Conservation (phyloP, 1,140 invertebrate species). For the Hestina assimilis region DNA sequence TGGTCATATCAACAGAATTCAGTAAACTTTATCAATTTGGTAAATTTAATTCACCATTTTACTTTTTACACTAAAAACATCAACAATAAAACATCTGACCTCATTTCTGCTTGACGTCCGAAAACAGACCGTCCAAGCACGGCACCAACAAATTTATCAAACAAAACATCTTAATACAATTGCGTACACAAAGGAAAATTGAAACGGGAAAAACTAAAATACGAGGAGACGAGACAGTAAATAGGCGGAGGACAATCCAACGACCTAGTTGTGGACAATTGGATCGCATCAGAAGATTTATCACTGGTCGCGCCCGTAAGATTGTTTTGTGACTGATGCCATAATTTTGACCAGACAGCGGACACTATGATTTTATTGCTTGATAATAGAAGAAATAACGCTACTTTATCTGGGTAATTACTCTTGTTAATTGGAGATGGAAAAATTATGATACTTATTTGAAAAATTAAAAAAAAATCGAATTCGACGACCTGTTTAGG, state of each 20-base stretch:
- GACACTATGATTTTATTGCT: slow-evolving; percentile 10
- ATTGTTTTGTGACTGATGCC: slow-evolving; percentile 39
- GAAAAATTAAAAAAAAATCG: no score
- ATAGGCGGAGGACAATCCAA: slow-evolving; percentile 57
- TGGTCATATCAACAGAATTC: no score
- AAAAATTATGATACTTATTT: no score
- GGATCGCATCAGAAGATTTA: slow-evolving; percentile 57
- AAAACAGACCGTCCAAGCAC: slow-evolving; percentile 17
- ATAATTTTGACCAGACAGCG: slow-evolving; percentile 25
- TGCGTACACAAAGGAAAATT: slow-evolving; percentile 55
- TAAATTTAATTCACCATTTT: no score
- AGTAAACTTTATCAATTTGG: no score
- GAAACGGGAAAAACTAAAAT: slow-evolving; percentile 56
- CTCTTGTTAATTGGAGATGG: no score
- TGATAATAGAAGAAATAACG: no score
- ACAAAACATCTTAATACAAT: slow-evolving; percentile 56
- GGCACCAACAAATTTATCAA: slow-evolving; percentile 34
- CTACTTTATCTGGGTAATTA: no score
- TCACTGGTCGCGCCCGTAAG: slow-evolving; percentile 34
- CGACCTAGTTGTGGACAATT: slow-evolving; percentile 67
- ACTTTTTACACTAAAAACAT: slow-evolving; percentile 7
- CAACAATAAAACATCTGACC: slow-evolving; percentile 1
- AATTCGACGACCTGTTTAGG: no score
- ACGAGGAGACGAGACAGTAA: slow-evolving; percentile 42
- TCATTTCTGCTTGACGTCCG: slow-evolving; percentile 1